Conservation (phyloP, 2,888 invertebrate genomes). For the Rhingia rostrata region DNA sequence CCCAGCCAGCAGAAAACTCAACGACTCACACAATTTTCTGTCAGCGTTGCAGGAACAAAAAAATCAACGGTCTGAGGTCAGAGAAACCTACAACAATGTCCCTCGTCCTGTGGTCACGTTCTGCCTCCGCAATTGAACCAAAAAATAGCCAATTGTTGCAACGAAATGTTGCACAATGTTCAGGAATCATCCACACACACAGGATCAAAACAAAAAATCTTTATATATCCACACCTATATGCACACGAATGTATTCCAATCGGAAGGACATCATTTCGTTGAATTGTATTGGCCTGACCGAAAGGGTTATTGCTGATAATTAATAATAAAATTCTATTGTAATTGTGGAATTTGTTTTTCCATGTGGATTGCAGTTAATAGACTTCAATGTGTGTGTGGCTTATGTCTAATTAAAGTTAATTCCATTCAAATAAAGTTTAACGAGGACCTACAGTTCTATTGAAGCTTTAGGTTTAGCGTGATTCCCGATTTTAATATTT, state of each 20-base stretch:
- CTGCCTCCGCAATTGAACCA: slow-evolving; percentile 38
- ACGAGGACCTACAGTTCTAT: background rate
- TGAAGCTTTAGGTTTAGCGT: background rate
- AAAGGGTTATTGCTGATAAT: slow-evolving; percentile 17
- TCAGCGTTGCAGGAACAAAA: background rate
- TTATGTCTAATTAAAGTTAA: slow-evolving; percentile 17
- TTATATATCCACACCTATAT: background rate
- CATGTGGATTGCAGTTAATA: slow-evolving; percentile 31
- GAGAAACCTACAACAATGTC: background rate
- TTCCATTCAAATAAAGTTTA: slow-evolving; percentile 23
- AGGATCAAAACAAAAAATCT: slow-evolving; percentile 34
- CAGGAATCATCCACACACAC: slow-evolving; percentile 23
- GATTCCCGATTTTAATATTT: slow-evolving; percentile 45
- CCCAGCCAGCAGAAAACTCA: too few relatives aligned
- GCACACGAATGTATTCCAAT: slow-evolving; percentile 2
- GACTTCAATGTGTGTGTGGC: slow-evolving; percentile 13
- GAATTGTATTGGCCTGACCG: background rate
- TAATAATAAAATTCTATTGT: slow-evolving; percentile 51
- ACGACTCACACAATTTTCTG: too few relatives aligned
- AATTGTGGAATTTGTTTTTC: slow-evolving; percentile 15
- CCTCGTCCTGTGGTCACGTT: background rate
- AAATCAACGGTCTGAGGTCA: slow-evolving; percentile 34
- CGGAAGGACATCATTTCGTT: slow-evolving; percentile 12
- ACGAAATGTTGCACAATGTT: slow-evolving; percentile 19
- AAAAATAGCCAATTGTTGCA: slow-evolving; percentile 60